Evolutionary conservation across 2,888 invertebrate species (phyloP), one percentile per base, ranked within the genome.

Genomic region (Salpingus planirostris): DNA sequence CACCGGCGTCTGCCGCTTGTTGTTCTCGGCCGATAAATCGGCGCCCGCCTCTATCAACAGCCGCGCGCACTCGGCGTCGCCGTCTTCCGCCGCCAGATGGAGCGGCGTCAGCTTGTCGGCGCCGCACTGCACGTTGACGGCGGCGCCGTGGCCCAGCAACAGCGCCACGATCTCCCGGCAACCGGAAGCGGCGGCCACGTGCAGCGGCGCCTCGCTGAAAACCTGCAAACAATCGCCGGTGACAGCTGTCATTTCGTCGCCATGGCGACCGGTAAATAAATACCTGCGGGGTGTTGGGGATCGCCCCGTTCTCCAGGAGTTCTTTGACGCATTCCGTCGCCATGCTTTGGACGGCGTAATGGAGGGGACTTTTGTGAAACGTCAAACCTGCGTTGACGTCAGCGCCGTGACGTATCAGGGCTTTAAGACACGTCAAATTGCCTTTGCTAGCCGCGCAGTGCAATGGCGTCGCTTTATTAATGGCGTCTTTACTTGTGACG

Each of bases 31-130:
- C 52, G 86, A 78, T n/a, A 82, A 76, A 27, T 78, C 72, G 1
- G 91, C 88, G 1, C 82, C 80, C 27, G 80, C 74, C 11, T 84
- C 78, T 2, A 89, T 59, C 2, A 90, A 65, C 11, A 87, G 59
- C 29, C 71, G 68, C 1, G 81, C 80, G 45, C 89, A 88, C 43
- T 84, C 81, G 1, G 76, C 76, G 53, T 83, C 84, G 3, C 89
- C 88, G 49, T 90, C 89, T 55, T 89, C 88, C 0, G 90, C 86
- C 3, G 91, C 88, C 46, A 91, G 66, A 65, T 92, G 91, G 14
- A 93, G 62, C 2, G 91, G 84, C 0, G 91, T 89, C 29, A 82
- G 75, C 50, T 78, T 74, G 12, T 76, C 75, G 1, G 70, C 56
- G 0, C 86, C 85, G 42, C 77, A 69, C 40, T 83, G 81, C 1